phyloP scores from a whole-genome alignment of 2,888 invertebrate genomes.

The Drosophila birchii region DNA sequence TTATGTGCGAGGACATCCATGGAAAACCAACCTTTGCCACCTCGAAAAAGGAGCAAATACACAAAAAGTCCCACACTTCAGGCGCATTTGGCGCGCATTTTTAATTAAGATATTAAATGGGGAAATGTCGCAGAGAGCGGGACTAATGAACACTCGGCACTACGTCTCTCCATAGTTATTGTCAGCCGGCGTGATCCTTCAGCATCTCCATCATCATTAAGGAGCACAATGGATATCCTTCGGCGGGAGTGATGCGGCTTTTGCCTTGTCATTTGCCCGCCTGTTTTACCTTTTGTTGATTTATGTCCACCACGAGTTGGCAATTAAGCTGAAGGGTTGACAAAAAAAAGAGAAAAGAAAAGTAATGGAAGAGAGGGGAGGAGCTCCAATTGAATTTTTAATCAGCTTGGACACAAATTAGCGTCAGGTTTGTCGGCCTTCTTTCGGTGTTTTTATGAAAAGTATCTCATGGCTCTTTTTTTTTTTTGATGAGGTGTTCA shows the following conservation, averaged over 20 bases:
- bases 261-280: slow-evolving; percentile 61
- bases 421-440: slow-evolving; percentile 41
- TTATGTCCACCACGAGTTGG: slow-evolving; percentile 66
- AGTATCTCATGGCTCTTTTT: slow-evolving; percentile 32
- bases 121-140: slow-evolving; percentile 48
- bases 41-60: slow-evolving; percentile 7
- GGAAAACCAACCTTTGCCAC: slow-evolving; percentile 39
- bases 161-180: slow-evolving; percentile 57
- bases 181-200: slow-evolving; percentile 38
- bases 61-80: slow-evolving; percentile 53
- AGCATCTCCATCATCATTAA: slow-evolving; percentile 68
- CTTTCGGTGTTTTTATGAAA: slow-evolving; percentile 51
- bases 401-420: slow-evolving; percentile 76
- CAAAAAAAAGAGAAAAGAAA: slow-evolving; percentile 40
- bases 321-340: slow-evolving; percentile 65
- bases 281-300: slow-evolving; percentile 66
- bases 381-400: slow-evolving; percentile 73
- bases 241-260: slow-evolving; percentile 6
- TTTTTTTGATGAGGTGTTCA: slow-evolving; percentile 39
- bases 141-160: slow-evolving; percentile 66
- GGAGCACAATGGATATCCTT: slow-evolving; percentile 54
- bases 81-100: slow-evolving; percentile 62
- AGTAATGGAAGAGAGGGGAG: slow-evolving; percentile 9
- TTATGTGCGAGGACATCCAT: slow-evolving; percentile 70
- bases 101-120: slow-evolving; percentile 80